These are phyloP conservation scores for Drosophila sechellia DNA, from an alignment of 1,140 invertebrate genomes.

Conservation along the genomic window DNA sequence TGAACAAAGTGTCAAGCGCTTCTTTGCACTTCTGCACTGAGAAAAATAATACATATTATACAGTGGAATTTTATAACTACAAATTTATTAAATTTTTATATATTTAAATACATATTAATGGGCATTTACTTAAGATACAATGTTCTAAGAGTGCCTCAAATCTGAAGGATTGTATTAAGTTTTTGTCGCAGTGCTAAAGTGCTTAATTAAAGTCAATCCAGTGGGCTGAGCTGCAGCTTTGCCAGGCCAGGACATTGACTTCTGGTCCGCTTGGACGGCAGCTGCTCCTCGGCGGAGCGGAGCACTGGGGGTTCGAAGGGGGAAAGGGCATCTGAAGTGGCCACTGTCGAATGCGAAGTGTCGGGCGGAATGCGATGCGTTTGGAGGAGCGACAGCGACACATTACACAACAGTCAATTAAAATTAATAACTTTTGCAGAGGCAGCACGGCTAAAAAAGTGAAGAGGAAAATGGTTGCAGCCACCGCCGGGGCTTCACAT, in stretches of 20 bases:
- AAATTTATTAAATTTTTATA: too few species aligned
- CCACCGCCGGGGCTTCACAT: slow-evolving; percentile 53
- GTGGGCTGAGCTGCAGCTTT: slow-evolving; percentile 26
- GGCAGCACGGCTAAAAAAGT: slow-evolving; percentile 19
- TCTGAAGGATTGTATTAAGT: too few species aligned
- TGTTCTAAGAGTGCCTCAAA: too few species aligned
- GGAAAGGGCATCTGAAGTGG: slow-evolving; percentile 55
- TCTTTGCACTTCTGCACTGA: slow-evolving; percentile 8
- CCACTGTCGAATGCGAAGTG: slow-evolving; percentile 59
- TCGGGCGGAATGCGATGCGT: slow-evolving; percentile 49
- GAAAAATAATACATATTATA: not conserved
- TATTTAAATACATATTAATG: too few species aligned
- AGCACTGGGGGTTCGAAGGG: not conserved
- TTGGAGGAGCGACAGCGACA: slow-evolving; percentile 52
- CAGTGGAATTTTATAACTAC: too few species aligned
- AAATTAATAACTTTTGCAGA: slow-evolving; percentile 80
- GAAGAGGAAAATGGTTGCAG: slow-evolving; percentile 22
- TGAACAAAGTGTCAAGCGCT: slow-evolving; percentile 52
- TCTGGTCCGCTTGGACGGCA: slow-evolving; percentile 5
- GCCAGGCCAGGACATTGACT: slow-evolving; percentile 71
- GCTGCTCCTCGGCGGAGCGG: slow-evolving; percentile 4
- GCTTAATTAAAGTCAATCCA: slow-evolving; percentile 74
- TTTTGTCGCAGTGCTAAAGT: slow-evolving; percentile 15
- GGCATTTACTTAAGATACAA: too few species aligned
- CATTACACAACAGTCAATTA: slow-evolving; percentile 82